Percentiles rank a stretch among this genome's conserved stretches.
These are phyloP conservation scores for Eriosoma lanigerum DNA, from an alignment of 1,140 invertebrate species.

Conservation along the genomic window DNA sequence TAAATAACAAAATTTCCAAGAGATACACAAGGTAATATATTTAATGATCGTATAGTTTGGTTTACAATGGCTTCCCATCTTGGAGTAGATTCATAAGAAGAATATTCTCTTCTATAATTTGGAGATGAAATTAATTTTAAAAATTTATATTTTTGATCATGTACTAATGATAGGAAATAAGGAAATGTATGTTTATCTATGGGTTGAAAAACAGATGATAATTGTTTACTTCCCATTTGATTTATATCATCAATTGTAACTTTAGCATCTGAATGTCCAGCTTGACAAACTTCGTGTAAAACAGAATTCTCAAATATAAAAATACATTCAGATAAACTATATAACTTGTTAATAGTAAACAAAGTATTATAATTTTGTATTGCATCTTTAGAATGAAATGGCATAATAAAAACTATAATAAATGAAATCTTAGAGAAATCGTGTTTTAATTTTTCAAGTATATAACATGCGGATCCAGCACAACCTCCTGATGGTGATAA, in stretches of 20 bases:
- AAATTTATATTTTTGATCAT: conserved; percentile 29
- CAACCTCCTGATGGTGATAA: conserved; percentile 41
- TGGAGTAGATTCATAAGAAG: conserved; percentile 38
- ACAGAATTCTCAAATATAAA: conserved; percentile 46
- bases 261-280: conserved; percentile 24
- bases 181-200: conserved; percentile 26
- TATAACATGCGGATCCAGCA: conserved; percentile 38
- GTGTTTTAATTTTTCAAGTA: conserved; percentile 42
- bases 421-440: conserved; percentile 36
- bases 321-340: conserved; percentile 45
- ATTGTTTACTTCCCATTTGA: conserved; percentile 28
- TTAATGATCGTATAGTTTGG: conserved; percentile 33
- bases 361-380: conserved; percentile 47
- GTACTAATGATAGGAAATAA: conserved; percentile 33
- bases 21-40: background rate
- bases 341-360: conserved; percentile 34
- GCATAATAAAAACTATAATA: conserved; percentile 17
- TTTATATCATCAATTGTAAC: conserved; percentile 35
- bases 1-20: conserved; percentile 30
- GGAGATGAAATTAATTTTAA: conserved; percentile 22
- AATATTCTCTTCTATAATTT: conserved; percentile 46
- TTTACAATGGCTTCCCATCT: conserved; percentile 44
- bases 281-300: conserved; percentile 45
- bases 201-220: conserved; percentile 37
- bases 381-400: conserved; percentile 42